A percentile compares a stretch with the other conserved stretches of the same genome.
Evolutionary conservation across 1,140 invertebrate genomes (phyloP).

Genomic region (Chironomus tepperi): DNA sequence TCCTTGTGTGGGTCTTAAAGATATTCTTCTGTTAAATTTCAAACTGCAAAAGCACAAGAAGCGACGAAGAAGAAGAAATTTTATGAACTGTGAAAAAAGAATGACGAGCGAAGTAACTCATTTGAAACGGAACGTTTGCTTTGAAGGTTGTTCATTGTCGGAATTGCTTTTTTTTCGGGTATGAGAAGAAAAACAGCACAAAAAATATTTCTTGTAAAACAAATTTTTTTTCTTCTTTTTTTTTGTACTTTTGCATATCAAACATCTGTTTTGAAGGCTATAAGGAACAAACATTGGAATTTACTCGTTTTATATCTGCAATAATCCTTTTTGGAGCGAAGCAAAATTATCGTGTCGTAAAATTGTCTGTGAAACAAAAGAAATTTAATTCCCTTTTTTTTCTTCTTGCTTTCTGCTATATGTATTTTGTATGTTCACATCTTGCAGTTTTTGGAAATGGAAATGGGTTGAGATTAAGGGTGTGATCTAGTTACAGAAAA

Average conservation of each 20-base stretch:
- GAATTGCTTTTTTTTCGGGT: background rate
- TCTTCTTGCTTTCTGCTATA: too few species aligned
- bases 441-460: too few species aligned
- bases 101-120: conserved; percentile 6
- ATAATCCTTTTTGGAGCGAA: background rate
- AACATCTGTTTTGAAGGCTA: conserved; percentile 19
- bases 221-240: background rate
- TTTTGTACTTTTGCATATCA: conserved; percentile 12
- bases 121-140: conserved; percentile 7
- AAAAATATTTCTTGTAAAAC: background rate
- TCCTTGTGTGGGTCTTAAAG: background rate
- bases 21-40: background rate
- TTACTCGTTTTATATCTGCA: background rate
- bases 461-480: too few species aligned
- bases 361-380: too few species aligned
- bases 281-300: too few species aligned
- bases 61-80: background rate
- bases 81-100: conserved; percentile 11
- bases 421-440: too few species aligned
- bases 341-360: too few species aligned
- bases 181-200: background rate
- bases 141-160: conserved; percentile 7
- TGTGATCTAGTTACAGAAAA: too few species aligned
- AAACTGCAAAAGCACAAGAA: background rate
- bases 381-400: too few species aligned